Evolutionary conservation across 2,888 invertebrate genomes (phyloP).

Genomic region (Melieria crassipennis): DNA sequence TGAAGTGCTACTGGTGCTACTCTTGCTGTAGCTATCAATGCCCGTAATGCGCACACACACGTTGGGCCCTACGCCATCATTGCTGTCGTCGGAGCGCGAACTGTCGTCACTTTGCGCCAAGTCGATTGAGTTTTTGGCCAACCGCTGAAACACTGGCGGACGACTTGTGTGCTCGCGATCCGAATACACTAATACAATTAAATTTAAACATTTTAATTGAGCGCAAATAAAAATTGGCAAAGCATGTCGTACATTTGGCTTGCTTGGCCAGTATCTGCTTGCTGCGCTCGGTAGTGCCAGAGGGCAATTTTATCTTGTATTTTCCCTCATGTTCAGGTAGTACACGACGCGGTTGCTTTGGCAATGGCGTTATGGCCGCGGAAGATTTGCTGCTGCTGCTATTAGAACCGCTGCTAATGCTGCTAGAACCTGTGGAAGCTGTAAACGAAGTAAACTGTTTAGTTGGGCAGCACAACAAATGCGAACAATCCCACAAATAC

Average conservation of each 20-base stretch:
- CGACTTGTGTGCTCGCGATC: constrained; percentile 57
- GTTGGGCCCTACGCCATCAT: constrained; percentile 47
- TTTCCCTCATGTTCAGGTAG: constrained; percentile 69
- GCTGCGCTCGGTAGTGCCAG: constrained; percentile 68
- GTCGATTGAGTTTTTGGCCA: constrained; percentile 46
- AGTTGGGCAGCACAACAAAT: too few relatives aligned
- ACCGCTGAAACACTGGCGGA: constrained; percentile 57
- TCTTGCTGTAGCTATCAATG: constrained; percentile 38
- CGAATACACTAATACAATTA: constrained; percentile 54
- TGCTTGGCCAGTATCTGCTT: constrained; percentile 66
- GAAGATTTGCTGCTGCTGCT: background rate
- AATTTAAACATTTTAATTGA: background rate
- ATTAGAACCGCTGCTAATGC: background rate
- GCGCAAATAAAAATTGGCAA: background rate
- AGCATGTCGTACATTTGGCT: constrained; percentile 54
- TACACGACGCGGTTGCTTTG: constrained; percentile 61
- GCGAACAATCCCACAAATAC: background rate
- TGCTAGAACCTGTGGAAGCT: constrained; percentile 10
- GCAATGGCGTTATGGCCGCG: constrained; percentile 47
- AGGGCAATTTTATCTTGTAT: constrained; percentile 69
- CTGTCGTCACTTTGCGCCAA: constrained; percentile 3
- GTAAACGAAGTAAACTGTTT: background rate
- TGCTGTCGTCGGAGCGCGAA: constrained; percentile 32
- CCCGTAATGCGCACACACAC: constrained; percentile 54
- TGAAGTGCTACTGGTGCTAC: constrained; percentile 39